These are phyloP conservation scores for Leptopilina clavipes DNA, from an alignment of 1,140 invertebrate species.

Conservation along the genomic window DNA sequence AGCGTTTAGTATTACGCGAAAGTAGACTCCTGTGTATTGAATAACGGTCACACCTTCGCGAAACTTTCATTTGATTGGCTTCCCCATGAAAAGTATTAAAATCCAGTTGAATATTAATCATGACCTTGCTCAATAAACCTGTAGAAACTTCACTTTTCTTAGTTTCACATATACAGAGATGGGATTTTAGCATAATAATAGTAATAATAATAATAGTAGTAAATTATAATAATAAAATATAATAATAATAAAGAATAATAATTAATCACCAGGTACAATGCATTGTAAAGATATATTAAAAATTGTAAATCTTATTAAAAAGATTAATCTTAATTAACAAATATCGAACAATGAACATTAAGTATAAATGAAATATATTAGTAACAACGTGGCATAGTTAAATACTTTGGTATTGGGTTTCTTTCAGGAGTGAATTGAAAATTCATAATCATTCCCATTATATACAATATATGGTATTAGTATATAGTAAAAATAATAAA, in stretches of 20 bases:
- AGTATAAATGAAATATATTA: slow-evolving; percentile 19
- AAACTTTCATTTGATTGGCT: slow-evolving; percentile 23
- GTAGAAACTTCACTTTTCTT: not conserved
- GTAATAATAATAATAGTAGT: not conserved
- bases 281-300: slow-evolving; percentile 17
- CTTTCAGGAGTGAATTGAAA: slow-evolving; percentile 6
- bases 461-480: not conserved
- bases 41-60: slow-evolving; percentile 1
- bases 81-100: not conserved
- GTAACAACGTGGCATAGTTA: slow-evolving; percentile 10
- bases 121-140: slow-evolving; percentile 13
- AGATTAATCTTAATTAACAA: not conserved
- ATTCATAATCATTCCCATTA: slow-evolving; percentile 12
- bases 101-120: slow-evolving; percentile 1
- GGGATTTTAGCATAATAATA: not conserved
- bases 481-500: not conserved
- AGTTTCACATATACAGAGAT: slow-evolving; percentile 12
- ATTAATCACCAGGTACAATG: slow-evolving; percentile 30
- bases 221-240: no score
- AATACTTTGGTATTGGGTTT: slow-evolving; percentile 12
- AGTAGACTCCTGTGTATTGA: not conserved
- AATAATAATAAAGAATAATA: not conserved
- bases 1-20: not conserved
- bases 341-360: slow-evolving; percentile 23
- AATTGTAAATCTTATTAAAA: slow-evolving; percentile 13